phyloP scores from a whole-genome alignment of 2,888 invertebrate species.

The Lagria hirta region DNA sequence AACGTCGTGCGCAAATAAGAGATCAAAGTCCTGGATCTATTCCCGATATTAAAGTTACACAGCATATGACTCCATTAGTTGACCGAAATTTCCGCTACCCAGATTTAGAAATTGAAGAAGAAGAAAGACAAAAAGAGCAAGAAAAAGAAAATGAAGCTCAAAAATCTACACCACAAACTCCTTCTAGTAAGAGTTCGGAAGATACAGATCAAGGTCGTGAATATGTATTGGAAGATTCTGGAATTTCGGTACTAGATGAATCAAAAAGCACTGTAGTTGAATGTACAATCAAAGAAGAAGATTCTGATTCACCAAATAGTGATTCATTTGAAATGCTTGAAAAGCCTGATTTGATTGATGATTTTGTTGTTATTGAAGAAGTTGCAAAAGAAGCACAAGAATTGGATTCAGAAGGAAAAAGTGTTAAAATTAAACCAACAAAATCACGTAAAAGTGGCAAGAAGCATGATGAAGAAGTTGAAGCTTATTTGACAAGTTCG shows the following conservation, averaged over 20 bases:
- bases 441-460: constrained; percentile 57
- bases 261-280: constrained; percentile 60
- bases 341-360: constrained; percentile 83
- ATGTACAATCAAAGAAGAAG: constrained; percentile 61
- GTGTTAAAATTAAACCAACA: constrained; percentile 65
- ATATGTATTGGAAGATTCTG: constrained; percentile 63
- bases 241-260: constrained; percentile 60
- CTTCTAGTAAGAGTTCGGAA: constrained; percentile 66
- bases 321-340: constrained; percentile 88
- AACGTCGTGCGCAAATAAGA: constrained; percentile 54
- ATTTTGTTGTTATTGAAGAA: constrained; percentile 86
- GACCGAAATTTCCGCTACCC: constrained; percentile 55
- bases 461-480: constrained; percentile 71
- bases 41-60: constrained; percentile 65
- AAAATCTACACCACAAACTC: constrained; percentile 62
- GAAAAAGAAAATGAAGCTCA: constrained; percentile 49
- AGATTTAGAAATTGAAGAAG: constrained; percentile 55
- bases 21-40: constrained; percentile 64
- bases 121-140: constrained; percentile 44
- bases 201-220: constrained; percentile 67
- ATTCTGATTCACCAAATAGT: constrained; percentile 71
- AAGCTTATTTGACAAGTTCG: constrained; percentile 69
- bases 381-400: constrained; percentile 85
- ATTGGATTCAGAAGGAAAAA: constrained; percentile 79
- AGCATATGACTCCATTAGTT: constrained; percentile 58